Evolutionary conservation across 2,113 vertebrate species (phyloP).

Genomic region (Equus przewalskii): DNA sequence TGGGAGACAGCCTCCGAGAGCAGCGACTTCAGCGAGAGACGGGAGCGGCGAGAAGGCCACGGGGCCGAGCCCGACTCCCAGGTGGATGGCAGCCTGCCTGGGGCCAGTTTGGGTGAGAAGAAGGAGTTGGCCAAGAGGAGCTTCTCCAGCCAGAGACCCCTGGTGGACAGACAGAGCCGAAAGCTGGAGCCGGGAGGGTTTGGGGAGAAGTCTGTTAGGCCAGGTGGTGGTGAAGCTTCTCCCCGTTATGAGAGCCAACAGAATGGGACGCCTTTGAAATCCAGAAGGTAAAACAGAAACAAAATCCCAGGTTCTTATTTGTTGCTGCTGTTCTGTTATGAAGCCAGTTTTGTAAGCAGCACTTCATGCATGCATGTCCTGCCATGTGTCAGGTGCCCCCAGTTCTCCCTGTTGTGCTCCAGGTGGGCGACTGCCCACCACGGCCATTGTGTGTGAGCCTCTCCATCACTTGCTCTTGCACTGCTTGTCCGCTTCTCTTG

Average conservation of each 20-base stretch:
- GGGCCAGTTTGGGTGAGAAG: slow-evolving; percentile 92
- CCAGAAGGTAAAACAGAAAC: slow-evolving; percentile 91
- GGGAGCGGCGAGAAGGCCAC: slow-evolving; percentile 89
- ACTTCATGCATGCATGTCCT: slow-evolving; percentile 62
- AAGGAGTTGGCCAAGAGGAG: slow-evolving; percentile 97
- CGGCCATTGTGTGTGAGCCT: not conserved
- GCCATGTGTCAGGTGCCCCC: not conserved
- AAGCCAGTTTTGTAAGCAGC: not conserved
- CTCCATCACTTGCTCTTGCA: not conserved
- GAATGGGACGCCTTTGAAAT: slow-evolving; percentile 90
- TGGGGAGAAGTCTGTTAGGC: slow-evolving; percentile 89
- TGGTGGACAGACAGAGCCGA: slow-evolving; percentile 96
- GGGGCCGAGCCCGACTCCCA: slow-evolving; percentile 87
- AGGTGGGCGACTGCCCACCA: not conserved
- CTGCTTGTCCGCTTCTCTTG: not conserved
- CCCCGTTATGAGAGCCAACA: slow-evolving; percentile 93
- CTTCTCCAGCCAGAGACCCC: slow-evolving; percentile 97
- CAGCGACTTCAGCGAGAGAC: slow-evolving; percentile 96
- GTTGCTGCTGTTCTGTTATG: not conserved
- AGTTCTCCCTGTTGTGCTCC: not conserved
- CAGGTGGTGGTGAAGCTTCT: slow-evolving; percentile 88
- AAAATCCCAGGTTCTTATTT: not conserved
- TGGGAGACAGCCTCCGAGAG: slow-evolving; percentile 98
- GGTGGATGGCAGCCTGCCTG: slow-evolving; percentile 88
- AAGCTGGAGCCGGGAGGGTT: slow-evolving; percentile 93